These are phyloP conservation scores for Orientallactaga sibirica DNA, from an alignment of 2,797 vertebrate genomes.

Conservation along the genomic window DNA sequence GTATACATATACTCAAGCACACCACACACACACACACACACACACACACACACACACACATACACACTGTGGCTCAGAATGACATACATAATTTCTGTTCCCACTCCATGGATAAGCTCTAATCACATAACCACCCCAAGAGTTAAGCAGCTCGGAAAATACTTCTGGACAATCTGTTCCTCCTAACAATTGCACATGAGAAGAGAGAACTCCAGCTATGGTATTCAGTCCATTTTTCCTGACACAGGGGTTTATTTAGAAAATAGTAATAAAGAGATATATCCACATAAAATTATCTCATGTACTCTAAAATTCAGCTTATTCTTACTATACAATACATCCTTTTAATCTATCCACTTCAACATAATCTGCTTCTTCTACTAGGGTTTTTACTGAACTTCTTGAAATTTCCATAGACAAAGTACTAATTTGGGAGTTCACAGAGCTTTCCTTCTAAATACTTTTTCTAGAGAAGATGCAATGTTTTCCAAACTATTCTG, in stretches of 20 bases:
- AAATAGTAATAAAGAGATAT: background rate
- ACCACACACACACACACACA: too few species aligned
- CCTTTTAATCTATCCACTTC: slow-evolving; percentile 1
- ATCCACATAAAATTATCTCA: background rate
- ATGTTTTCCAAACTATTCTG: background rate
- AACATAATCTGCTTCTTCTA: background rate
- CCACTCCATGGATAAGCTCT: background rate
- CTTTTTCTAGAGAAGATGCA: background rate
- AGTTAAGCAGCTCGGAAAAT: background rate
- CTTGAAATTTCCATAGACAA: background rate
- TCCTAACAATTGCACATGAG: background rate
- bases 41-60: too few species aligned
- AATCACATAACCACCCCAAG: background rate
- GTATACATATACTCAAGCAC: too few species aligned
- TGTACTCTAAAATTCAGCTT: slow-evolving; percentile 29
- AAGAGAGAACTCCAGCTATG: background rate
- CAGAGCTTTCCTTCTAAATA: slow-evolving; percentile 4
- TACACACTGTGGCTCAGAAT: background rate
- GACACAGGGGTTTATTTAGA: background rate
- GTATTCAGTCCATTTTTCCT: background rate
- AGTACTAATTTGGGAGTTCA: background rate
- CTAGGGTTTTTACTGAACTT: background rate
- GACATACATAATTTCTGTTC: background rate
- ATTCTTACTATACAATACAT: slow-evolving; percentile 22
- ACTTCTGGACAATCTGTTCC: background rate